These are phyloP conservation scores for Hypothenemus hampei DNA, from an alignment of 1,140 invertebrate genomes.

Conservation along the genomic window DNA sequence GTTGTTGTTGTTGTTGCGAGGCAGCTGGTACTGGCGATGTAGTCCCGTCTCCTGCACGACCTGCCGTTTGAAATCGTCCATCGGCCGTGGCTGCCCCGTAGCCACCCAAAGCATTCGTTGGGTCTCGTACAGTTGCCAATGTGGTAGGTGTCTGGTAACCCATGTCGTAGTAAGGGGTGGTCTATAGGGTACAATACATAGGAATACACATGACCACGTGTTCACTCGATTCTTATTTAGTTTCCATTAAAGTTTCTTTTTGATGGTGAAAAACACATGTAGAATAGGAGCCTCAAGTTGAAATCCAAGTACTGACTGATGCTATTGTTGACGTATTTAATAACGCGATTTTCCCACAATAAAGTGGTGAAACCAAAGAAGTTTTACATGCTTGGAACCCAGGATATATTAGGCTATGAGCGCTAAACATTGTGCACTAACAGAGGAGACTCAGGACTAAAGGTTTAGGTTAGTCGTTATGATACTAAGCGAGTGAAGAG, in stretches of 20 bases:
- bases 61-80: slow-evolving; percentile 58
- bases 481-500: slow-evolving; percentile 35
- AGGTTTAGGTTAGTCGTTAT: slow-evolving; percentile 30
- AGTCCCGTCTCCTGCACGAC: slow-evolving; percentile 68
- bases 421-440: slow-evolving; percentile 1
- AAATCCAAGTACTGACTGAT: too few species aligned
- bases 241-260: not conserved
- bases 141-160: slow-evolving; percentile 60
- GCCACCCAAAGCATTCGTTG: slow-evolving; percentile 55
- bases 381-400: too few species aligned
- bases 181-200: slow-evolving; percentile 34
- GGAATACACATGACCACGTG: slow-evolving; percentile 26
- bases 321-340: too few species aligned
- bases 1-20: slow-evolving; percentile 45
- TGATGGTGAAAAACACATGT: too few species aligned
- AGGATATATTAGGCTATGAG: not conserved
- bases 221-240: slow-evolving; percentile 19
- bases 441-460: slow-evolving; percentile 7
- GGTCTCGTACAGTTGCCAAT: slow-evolving; percentile 53
- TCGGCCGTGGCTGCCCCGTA: slow-evolving; percentile 65
- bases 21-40: slow-evolving; percentile 61
- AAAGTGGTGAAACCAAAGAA: too few species aligned
- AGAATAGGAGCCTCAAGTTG: too few species aligned
- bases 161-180: slow-evolving; percentile 61
- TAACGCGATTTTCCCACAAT: too few species aligned